Percentiles rank a stretch among this genome's conserved stretches.
These are phyloP conservation scores for Tetramorium parvispinum DNA, from an alignment of 1,140 invertebrate species.

Conservation along the genomic window DNA sequence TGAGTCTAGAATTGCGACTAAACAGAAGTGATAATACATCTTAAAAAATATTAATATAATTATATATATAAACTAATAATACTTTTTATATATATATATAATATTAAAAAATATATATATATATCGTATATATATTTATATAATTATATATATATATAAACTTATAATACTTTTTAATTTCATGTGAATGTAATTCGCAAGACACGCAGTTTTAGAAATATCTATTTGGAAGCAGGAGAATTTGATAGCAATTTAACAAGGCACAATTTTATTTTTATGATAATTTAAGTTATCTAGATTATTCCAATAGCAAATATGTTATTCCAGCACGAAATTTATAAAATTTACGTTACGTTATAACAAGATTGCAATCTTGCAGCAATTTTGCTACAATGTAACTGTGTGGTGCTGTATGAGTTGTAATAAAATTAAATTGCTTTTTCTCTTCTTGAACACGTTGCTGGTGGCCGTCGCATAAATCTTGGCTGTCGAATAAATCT, in stretches of 20 bases:
- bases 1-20: neutral
- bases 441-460: neutral
- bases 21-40: neutral
- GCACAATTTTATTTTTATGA: constrained; percentile 7
- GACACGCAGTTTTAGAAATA: neutral
- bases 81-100: neutral
- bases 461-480: neutral
- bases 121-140: too few relatives aligned
- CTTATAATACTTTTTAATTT: neutral
- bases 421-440: neutral
- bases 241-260: neutral
- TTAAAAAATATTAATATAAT: neutral
- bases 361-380: too few relatives aligned
- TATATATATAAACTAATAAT: neutral
- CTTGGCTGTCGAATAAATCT: neutral
- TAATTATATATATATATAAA: neutral
- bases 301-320: neutral
- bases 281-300: neutral
- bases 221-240: neutral
- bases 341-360: too few relatives aligned
- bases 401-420: neutral
- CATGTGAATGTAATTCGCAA: neutral
- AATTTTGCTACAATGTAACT: too few relatives aligned
- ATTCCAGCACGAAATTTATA: too few relatives aligned
- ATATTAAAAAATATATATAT: neutral